Base-by-base conservation (phyloP, 2,888 invertebrate genomes). In the Drosophila algonquin region DNA sequence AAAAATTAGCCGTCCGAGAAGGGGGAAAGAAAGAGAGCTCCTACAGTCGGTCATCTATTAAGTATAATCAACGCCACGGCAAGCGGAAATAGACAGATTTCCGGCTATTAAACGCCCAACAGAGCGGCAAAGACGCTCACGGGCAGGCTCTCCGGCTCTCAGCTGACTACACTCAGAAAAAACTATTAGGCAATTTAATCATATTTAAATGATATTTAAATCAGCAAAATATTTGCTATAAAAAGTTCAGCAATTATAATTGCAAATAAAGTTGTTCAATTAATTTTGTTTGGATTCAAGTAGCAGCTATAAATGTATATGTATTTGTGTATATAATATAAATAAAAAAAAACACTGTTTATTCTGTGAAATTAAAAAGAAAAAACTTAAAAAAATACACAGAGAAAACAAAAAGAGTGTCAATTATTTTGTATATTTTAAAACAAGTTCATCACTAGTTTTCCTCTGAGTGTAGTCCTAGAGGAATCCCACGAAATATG, bases 71-170 rank as follows among this genome's bases (percentile, higher is more conserved):
- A 87, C 85, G 88, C 84, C 80, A 87, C 70, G 77, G 87, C 81
- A 88, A 81, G 76, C 85, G 85, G 89, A 86, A 86, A 88, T 86
- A 88, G 85, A 88, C 87, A 87, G 87, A 86, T 86, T 88, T 86
- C 89, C 85, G 85, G 85, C 88, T 88, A 88, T 85, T 85, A 85
- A 88, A 80, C 88, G 87, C 78, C 88, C 87, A 88, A 80, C 81
- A 74, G 74, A 71, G 84, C 81, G 78, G 76, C 76, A 82, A 82
- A 86, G 73, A 75, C 68, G 53, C 77, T 65, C 63, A 70, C 58
- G 61, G 60, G 58, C 56, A 53, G 71, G 32, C 53, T 52, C 46
- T 61, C 56, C 52, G 71, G 32, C 53, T 52, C 46, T 61, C 48
- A 56, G 54, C 57, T 45, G 52, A 24, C 24, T 16, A 61, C 73